Evolutionary conservation across 2,113 vertebrate species (phyloP), one percentile per base, ranked within the genome.

Genomic region (Elephas maximus): DNA sequence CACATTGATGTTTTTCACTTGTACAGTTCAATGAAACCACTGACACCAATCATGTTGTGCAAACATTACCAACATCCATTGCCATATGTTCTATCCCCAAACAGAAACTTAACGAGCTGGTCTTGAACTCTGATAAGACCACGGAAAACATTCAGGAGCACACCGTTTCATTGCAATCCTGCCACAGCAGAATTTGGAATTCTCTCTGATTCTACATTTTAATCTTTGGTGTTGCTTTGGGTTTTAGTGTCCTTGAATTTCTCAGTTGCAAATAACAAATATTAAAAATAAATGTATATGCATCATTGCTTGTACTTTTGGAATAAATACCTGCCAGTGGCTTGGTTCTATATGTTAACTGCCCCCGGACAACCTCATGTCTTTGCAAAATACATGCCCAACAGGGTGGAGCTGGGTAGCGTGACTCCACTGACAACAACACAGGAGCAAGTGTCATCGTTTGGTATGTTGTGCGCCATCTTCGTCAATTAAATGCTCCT

Each of bases 381-480:
- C 30, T 77, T 62, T 23, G 24, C 23, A 26, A 93, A 74, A 57
- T 1, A 23, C 53, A 26, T 0, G 4, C 37, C 9, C 33, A 18
- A 18, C 7, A 69, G 45, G 37, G 15, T 37, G 10, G n/a, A 1
- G 8, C 51, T 0, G n/a, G 24, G 1, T 0, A n/a, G 17, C 28
- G 0, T 0, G 2, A 17, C 1, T 11, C 18, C 21, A 45, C 1
- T 23, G 8, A 65, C n/a, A 21, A 17, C 0, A 1, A 30, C 60
- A 14, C 26, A 81, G 60, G 84, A 71, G n/a, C 41, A 14, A 23
- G 30, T 2, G 14, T 23, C 41, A 8, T 6, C 23, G 74, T 20
- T 3, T 37, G 24, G 4, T 57, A 8, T 45, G 23, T 6, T 51
- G 21, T n/a, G 37, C 10, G 5, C 30, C 4, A 6, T 26, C 65